Base-by-base conservation (phyloP, 2,888 invertebrate species). In the Aporophyla nigra region DNA sequence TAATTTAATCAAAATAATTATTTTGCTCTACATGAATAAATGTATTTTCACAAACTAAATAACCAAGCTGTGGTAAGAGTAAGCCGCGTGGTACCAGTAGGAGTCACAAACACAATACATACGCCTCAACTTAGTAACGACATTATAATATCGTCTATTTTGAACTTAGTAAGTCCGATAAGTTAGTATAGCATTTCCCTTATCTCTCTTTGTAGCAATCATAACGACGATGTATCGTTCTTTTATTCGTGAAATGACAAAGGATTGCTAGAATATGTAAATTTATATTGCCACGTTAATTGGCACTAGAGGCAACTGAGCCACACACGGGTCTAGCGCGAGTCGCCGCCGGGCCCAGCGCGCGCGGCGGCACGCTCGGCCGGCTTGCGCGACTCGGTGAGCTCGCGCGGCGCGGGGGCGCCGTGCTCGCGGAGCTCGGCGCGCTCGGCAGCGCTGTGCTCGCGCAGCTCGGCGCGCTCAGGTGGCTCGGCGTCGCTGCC, bases 401-500 rank as follows among this genome's bases (percentile, higher is more conserved):
- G 33, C 24, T 21, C 68, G 62, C 65, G 5, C 3, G 14, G 70
- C n/a, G 43, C 67, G 69, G 73, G 73, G 40, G 63, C 54, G 53
- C 16, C 19, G 5, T 6, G 49, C 49, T 40, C 58, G 43, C 58
- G n/a, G 69, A n/a, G 63, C 14, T 16, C 62, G 40, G 51, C 33
- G n/a, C 40, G 14, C 0, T 0, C 1, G 21, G 16, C 58, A 33
- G 54, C 46, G 14, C 3, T n/a, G 49, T 21, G 33, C 24, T n/a
- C 69, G 24, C 16, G 58, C 16, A 7, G 72, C 46, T 54, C 69
- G 43, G 71, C 69, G 33, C 43, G 43, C 49, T n/a, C 69, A 54
- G 63, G 14, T 6, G 33, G 43, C 51, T 49, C 65, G 65, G 97
- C 56, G 40, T 66, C 53, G 68, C 74, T 59, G 72, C 65, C 65